Conservation (phyloP, 2,888 invertebrate species). For the Calliphora vomitoria region DNA sequence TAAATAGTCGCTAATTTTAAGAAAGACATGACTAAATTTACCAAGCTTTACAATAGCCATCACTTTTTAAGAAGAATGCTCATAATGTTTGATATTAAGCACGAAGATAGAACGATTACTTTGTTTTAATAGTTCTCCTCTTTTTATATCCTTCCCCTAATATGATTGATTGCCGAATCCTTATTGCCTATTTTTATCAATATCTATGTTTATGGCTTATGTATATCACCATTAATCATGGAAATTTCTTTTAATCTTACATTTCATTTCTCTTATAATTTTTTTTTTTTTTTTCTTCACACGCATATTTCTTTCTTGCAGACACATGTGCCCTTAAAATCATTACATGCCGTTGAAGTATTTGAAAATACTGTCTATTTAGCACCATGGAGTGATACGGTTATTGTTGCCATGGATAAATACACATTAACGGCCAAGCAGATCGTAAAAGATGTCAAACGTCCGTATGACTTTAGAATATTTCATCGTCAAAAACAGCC, state of each 20-base stretch:
- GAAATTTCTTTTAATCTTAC: neutral
- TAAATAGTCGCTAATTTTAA: too few relatives aligned
- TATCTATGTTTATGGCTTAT: too few relatives aligned
- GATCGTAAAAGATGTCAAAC: slow-evolving; percentile 85
- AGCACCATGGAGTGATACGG: slow-evolving; percentile 89
- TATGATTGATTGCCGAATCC: too few relatives aligned
- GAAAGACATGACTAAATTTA: too few relatives aligned
- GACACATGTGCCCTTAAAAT: slow-evolving; percentile 81
- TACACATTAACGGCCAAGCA: slow-evolving; percentile 85
- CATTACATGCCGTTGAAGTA: slow-evolving; percentile 89
- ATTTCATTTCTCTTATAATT: neutral
- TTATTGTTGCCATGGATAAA: slow-evolving; percentile 87
- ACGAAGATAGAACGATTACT: too few relatives aligned
- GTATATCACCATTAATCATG: too few relatives aligned
- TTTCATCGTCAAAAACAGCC: slow-evolving; percentile 93
- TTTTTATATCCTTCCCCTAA: too few relatives aligned
- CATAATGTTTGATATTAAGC: too few relatives aligned
- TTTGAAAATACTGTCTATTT: slow-evolving; percentile 91
- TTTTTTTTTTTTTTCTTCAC: neutral
- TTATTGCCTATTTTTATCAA: too few relatives aligned
- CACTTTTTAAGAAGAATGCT: too few relatives aligned
- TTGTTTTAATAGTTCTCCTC: too few relatives aligned
- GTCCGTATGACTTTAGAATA: slow-evolving; percentile 88
- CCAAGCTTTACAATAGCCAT: too few relatives aligned
- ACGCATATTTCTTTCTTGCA: slow-evolving; percentile 65